phyloP scores from a whole-genome alignment of 2,797 vertebrate genomes.

The Luscinia megarhynchos region DNA sequence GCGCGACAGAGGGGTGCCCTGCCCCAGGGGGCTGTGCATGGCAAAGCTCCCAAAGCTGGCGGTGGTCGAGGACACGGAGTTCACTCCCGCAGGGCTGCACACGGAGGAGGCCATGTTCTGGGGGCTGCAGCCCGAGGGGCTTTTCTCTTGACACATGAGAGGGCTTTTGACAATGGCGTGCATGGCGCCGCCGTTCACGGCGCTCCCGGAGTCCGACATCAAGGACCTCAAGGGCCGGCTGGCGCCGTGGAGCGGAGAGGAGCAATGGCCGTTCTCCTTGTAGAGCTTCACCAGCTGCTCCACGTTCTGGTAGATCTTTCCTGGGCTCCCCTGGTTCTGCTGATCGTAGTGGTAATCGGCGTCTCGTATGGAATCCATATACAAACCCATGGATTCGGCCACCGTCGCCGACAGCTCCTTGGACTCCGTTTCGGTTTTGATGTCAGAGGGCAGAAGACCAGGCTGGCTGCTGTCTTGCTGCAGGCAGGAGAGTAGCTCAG shows the following conservation, averaged over 20 bases:
- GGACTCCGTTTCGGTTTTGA: constrained; percentile 93
- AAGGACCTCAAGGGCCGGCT: constrained; percentile 81
- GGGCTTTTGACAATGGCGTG: constrained; percentile 83
- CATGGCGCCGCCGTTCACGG: constrained; percentile 80
- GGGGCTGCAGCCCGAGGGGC: constrained; percentile 87
- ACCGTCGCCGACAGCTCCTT: constrained; percentile 97
- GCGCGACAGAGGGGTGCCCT: constrained; percentile 83
- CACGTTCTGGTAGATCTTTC: constrained; percentile 88
- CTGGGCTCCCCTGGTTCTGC: constrained; percentile 85
- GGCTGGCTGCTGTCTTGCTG: constrained; percentile 85
- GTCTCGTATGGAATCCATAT: constrained; percentile 96
- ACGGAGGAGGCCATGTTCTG: constrained; percentile 86
- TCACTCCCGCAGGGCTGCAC: constrained; percentile 91
- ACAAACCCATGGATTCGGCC: constrained; percentile 98
- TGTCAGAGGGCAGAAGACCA: constrained; percentile 85
- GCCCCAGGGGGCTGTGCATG: constrained; percentile 87
- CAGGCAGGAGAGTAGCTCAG: constrained; percentile 84
- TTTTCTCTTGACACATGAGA: constrained; percentile 83
- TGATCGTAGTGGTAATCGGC: constrained; percentile 90
- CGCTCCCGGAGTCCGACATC: constrained; percentile 77
- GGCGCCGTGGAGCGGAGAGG: constrained; percentile 70
- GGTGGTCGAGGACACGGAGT: constrained; percentile 92
- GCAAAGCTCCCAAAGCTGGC: constrained; percentile 86
- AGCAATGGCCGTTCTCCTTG: constrained; percentile 82
- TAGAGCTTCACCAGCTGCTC: constrained; percentile 84